Percentiles rank a stretch among this genome's conserved stretches.
Conservation (phyloP, 2,888 invertebrate genomes). For the Caenorhabditis angaria region DNA sequence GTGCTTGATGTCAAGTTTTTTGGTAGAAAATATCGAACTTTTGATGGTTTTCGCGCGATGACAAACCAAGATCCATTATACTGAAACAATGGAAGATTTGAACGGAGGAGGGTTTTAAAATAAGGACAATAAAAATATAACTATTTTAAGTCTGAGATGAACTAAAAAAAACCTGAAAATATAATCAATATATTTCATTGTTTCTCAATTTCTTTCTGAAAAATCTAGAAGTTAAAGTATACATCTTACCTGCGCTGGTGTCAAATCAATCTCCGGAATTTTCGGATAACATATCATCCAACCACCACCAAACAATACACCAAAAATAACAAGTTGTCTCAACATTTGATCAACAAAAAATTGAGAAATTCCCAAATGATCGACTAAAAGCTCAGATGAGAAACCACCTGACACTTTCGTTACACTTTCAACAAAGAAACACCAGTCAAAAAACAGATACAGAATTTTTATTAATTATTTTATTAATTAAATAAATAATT, state of each 20-base stretch:
- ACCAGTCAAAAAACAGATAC: no score
- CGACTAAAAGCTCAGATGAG: neutral
- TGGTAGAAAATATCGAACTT: conserved; percentile 39
- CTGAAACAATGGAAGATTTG: no score
- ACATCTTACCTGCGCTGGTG: conserved; percentile 25
- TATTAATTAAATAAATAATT: no score
- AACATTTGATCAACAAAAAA: neutral
- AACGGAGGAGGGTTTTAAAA: no score
- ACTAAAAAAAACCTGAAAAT: no score
- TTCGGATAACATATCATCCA: conserved; percentile 30
- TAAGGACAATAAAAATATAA: no score
- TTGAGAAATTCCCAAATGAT: neutral
- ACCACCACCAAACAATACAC: neutral
- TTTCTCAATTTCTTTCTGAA: neutral
- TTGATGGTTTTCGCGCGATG: conserved; percentile 49
- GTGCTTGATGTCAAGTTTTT: conserved; percentile 50
- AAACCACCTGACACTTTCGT: conserved; percentile 1
- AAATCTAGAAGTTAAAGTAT: neutral
- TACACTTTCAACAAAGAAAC: no score
- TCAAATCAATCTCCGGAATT: conserved; percentile 27
- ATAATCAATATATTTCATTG: no score
- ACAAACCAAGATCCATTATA: conserved; percentile 62
- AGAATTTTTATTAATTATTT: no score
- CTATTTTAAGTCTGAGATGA: no score
- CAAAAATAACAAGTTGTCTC: neutral